Conservation (phyloP, 2,888 invertebrate genomes). For the Pardosa pseudoannulata region DNA sequence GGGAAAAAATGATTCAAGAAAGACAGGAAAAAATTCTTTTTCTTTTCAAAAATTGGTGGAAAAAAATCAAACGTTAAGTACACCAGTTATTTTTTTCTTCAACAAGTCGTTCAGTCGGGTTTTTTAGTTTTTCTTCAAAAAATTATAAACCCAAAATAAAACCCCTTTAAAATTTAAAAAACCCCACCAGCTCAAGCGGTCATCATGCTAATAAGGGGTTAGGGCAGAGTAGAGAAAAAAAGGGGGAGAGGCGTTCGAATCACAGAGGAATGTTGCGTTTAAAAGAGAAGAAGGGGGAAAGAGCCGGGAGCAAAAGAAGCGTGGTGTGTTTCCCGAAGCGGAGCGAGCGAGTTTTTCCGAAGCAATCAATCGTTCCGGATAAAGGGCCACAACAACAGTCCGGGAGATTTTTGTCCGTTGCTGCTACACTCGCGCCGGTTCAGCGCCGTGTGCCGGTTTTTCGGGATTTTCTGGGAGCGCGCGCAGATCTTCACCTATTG, state of each 20-base stretch:
- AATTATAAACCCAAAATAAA: too few species aligned
- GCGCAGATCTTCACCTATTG: conserved; percentile 60
- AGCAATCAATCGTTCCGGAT: conserved; percentile 16
- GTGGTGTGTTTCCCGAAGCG: neutral
- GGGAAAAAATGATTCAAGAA: too few species aligned
- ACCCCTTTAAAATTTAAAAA: neutral
- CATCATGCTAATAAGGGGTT: neutral
- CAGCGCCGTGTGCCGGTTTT: conserved; percentile 53
- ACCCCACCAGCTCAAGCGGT: neutral
- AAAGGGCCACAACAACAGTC: too few species aligned
- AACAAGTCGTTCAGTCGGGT: too few species aligned
- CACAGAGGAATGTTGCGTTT: too few species aligned
- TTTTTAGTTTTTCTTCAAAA: too few species aligned
- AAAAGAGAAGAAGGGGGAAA: neutral
- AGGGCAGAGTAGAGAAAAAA: neutral
- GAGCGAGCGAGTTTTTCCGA: conserved; percentile 2
- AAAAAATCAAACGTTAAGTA: too few species aligned
- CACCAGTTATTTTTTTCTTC: too few species aligned
- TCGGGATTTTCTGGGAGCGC: conserved; percentile 26
- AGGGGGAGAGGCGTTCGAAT: too few species aligned
- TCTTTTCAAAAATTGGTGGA: neutral
- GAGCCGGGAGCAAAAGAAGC: neutral
- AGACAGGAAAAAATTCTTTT: too few species aligned
- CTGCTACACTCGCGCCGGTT: conserved; percentile 58
- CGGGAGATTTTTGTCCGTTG: conserved; percentile 46